These are phyloP conservation scores for Smutsia gigantea DNA, from an alignment of 2,797 vertebrate genomes.

Conservation along the genomic window DNA sequence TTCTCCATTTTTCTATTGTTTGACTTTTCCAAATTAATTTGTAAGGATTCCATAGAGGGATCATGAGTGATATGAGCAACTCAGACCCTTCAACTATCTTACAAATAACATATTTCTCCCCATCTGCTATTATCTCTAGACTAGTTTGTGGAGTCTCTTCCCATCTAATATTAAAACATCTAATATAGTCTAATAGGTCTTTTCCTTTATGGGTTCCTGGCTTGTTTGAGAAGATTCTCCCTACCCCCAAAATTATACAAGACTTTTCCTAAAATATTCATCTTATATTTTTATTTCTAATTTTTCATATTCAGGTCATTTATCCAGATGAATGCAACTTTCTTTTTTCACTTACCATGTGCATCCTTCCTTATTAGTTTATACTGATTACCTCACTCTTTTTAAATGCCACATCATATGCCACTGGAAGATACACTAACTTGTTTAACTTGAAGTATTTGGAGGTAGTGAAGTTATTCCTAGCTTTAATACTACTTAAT, in stretches of 20 bases:
- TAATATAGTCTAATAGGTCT: neutral
- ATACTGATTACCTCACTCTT: neutral
- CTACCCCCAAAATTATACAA: neutral
- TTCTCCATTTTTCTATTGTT: constrained; percentile 33
- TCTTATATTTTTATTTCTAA: neutral
- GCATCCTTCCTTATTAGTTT: neutral
- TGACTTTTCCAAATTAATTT: neutral
- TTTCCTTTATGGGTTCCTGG: neutral
- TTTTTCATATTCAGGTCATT: neutral
- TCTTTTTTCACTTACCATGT: neutral
- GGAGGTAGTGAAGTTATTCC: neutral
- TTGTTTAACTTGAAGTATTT: neutral
- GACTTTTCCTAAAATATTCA: constrained; percentile 23
- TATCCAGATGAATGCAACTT: neutral
- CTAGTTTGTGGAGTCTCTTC: neutral
- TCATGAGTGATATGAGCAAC: neutral
- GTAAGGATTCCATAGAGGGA: neutral
- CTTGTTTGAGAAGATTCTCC: neutral
- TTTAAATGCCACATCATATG: neutral
- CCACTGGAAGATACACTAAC: neutral
- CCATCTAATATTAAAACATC: neutral
- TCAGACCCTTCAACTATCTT: neutral
- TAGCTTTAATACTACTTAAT: neutral
- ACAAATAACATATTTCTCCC: neutral
- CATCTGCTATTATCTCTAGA: neutral